Percentiles rank a stretch among this genome's conserved stretches.
These are phyloP conservation scores for Leucoma salicis DNA, from an alignment of 2,888 invertebrate species.

Conservation along the genomic window DNA sequence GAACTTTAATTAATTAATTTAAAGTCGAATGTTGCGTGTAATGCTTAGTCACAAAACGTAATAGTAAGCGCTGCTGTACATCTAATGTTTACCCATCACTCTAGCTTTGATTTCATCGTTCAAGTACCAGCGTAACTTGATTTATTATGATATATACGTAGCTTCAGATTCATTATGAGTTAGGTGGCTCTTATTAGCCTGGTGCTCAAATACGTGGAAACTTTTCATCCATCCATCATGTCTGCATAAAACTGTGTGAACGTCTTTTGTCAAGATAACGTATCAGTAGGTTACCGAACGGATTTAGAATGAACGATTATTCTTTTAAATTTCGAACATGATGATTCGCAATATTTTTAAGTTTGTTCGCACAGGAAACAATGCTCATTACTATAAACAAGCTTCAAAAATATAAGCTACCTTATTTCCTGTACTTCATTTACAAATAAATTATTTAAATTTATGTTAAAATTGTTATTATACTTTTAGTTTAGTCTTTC, in stretches of 20 bases:
- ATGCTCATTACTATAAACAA: neutral
- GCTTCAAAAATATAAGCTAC: neutral
- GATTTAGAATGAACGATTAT: constrained; percentile 23
- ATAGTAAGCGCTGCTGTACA: constrained; percentile 19
- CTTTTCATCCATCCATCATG: constrained; percentile 42
- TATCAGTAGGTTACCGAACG: constrained; percentile 34
- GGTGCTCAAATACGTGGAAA: constrained; percentile 38
- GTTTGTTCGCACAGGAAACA: neutral
- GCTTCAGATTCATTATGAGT: constrained; percentile 7
- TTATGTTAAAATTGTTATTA: constrained; percentile 10
- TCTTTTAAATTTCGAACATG: constrained; percentile 6
- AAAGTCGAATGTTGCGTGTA: constrained; percentile 29
- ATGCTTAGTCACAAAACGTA: constrained; percentile 21
- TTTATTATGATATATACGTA: constrained; percentile 12
- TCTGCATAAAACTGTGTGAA: constrained; percentile 37
- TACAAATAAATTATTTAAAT: constrained; percentile 7
- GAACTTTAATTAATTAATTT: constrained; percentile 25
- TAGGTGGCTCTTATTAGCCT: constrained; percentile 19
- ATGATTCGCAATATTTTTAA: constrained; percentile 11
- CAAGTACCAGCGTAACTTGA: constrained; percentile 32
- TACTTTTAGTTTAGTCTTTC: constrained; percentile 4
- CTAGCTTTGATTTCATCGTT: constrained; percentile 48
- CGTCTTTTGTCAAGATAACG: constrained; percentile 35
- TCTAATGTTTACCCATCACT: constrained; percentile 41
- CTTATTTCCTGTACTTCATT: constrained; percentile 6